A percentile compares a stretch with the other conserved stretches of the same genome.
Conservation (phyloP, 2,113 vertebrate species). For the Ramphastos sulfuratus region DNA sequence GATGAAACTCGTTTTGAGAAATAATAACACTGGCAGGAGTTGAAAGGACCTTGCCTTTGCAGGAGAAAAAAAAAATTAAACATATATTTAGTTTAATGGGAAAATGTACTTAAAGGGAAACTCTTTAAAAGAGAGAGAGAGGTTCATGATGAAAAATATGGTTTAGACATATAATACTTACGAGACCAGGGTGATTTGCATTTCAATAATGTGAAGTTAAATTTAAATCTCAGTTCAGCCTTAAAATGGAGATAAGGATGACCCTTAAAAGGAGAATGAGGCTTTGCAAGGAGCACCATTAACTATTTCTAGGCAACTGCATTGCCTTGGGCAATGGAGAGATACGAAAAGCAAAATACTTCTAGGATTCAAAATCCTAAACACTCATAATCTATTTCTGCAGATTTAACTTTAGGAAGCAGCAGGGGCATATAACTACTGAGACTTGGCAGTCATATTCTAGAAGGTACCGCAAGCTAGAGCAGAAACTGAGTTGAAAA, state of each 20-base stretch:
- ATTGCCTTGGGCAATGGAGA: neutral
- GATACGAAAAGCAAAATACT: neutral
- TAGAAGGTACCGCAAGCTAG: neutral
- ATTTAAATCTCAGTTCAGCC: slow-evolving; percentile 51
- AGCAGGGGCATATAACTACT: neutral
- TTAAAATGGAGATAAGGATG: slow-evolving; percentile 49
- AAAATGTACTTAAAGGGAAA: slow-evolving; percentile 49
- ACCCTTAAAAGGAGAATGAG: slow-evolving; percentile 37
- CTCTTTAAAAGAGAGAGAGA: neutral
- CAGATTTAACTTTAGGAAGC: neutral
- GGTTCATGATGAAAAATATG: slow-evolving; percentile 43
- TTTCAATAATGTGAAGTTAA: slow-evolving; percentile 20
- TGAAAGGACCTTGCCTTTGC: slow-evolving; percentile 72
- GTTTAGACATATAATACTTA: slow-evolving; percentile 40
- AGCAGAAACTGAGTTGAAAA: neutral
- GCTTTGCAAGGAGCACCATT: neutral
- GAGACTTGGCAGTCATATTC: neutral
- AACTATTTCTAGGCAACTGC: slow-evolving; percentile 34
- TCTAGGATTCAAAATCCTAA: neutral
- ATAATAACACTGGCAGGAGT: slow-evolving; percentile 73
- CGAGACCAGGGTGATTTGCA: slow-evolving; percentile 41
- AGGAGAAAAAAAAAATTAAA: slow-evolving; percentile 67
- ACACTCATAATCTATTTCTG: neutral
- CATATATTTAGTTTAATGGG: slow-evolving; percentile 67
- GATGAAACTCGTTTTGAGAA: slow-evolving; percentile 75